These are phyloP conservation scores for Petaurus breviceps DNA, from an alignment of 2,113 vertebrate species.

Conservation along the genomic window DNA sequence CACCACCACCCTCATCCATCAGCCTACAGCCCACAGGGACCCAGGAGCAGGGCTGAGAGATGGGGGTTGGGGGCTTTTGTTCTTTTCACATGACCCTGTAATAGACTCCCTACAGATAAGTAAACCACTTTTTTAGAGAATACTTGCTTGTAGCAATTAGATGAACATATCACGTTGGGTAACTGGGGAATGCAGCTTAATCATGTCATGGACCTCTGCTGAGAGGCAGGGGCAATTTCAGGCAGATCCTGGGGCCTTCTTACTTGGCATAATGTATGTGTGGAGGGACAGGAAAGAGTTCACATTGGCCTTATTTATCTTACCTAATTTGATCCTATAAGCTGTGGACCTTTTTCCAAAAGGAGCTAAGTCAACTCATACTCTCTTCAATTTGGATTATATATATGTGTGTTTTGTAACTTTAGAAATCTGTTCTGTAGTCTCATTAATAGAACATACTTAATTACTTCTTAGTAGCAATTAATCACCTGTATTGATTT, in stretches of 20 bases:
- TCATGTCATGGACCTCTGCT: neutral
- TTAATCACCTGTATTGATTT: slow-evolving; percentile 79
- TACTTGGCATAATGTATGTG: slow-evolving; percentile 36
- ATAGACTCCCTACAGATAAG: neutral
- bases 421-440: slow-evolving; percentile 46
- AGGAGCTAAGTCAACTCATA: neutral
- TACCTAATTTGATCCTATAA: slow-evolving; percentile 34
- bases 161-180: neutral
- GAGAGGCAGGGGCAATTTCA: neutral
- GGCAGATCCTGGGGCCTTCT: neutral
- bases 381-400: neutral
- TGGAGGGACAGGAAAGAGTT: neutral
- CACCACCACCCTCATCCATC: neutral
- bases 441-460: slow-evolving; percentile 41
- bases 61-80: neutral
- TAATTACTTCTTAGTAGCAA: slow-evolving; percentile 74
- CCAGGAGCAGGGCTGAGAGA: neutral
- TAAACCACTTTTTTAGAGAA: neutral
- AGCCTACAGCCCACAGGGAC: neutral
- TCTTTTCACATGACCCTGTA: neutral
- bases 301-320: slow-evolving; percentile 25
- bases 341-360: slow-evolving; percentile 24
- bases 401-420: slow-evolving; percentile 26
- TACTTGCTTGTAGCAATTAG: neutral
- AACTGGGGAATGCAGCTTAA: neutral